Evolutionary conservation across 2,113 vertebrate genomes (phyloP).

Genomic region (Rhabdomys dilectus): DNA sequence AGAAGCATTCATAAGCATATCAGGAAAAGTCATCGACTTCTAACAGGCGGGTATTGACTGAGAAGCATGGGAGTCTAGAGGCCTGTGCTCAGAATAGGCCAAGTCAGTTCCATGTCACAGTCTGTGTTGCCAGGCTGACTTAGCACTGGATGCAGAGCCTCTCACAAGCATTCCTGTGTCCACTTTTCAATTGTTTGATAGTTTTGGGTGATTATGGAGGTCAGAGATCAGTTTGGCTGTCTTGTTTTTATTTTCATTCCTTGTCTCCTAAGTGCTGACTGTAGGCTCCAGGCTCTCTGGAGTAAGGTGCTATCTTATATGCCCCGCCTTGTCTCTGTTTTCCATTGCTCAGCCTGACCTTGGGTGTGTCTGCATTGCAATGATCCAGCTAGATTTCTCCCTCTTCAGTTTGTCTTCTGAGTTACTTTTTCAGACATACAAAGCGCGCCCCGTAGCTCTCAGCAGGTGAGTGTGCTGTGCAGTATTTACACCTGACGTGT

Average conservation of each 20-base stretch:
- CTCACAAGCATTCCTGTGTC: neutral
- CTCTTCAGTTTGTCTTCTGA: neutral
- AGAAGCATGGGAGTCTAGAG: neutral
- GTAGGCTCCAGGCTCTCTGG: neutral
- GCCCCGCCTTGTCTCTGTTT: no score
- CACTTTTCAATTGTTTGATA: conserved; percentile 24
- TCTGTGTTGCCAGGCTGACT: neutral
- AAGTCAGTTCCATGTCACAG: neutral
- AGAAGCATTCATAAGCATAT: neutral
- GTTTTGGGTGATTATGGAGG: neutral
- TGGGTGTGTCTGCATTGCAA: neutral
- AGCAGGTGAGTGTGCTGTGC: neutral
- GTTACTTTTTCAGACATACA: neutral
- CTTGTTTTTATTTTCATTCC: neutral
- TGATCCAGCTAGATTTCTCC: neutral
- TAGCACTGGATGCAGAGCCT: conserved; percentile 20
- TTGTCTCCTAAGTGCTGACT: neutral
- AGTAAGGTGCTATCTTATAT: neutral
- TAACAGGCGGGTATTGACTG: neutral
- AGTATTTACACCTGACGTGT: neutral
- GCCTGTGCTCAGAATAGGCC: neutral
- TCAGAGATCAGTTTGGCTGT: neutral
- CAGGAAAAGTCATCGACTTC: neutral
- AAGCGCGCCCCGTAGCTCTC: neutral
- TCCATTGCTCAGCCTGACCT: neutral